These are phyloP conservation scores for Cyclura pinguis DNA, from an alignment of 2,797 vertebrate species.

Conservation along the genomic window DNA sequence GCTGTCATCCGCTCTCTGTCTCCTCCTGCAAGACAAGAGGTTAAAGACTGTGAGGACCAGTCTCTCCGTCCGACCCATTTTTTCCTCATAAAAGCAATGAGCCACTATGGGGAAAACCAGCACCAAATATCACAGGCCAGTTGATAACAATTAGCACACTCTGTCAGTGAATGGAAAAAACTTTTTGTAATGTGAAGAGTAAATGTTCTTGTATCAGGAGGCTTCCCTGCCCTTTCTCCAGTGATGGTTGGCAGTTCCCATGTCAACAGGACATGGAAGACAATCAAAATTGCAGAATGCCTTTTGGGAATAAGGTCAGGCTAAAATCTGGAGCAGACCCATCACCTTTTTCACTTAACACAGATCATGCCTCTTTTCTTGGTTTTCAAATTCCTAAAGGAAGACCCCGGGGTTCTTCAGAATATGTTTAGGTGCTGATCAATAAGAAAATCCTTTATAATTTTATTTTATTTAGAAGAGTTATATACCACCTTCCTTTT, in stretches of 20 bases:
- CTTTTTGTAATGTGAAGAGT: no score
- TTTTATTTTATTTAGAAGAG: neutral
- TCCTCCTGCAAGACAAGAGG: constrained; percentile 83
- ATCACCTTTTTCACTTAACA: neutral
- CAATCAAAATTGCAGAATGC: no score
- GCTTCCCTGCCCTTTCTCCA: no score
- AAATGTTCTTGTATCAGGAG: neutral
- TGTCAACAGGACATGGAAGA: neutral
- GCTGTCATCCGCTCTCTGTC: constrained; percentile 98
- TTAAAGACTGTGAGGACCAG: neutral
- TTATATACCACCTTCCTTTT: no score
- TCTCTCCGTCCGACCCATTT: neutral
- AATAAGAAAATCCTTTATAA: neutral
- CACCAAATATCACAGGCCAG: neutral
- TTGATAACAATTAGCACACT: neutral
- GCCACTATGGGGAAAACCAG: neutral
- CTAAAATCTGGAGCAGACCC: no score
- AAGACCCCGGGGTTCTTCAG: neutral
- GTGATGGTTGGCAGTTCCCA: no score
- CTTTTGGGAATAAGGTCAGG: no score
- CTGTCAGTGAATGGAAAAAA: neutral
- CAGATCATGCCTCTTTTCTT: neutral
- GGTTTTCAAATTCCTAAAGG: neutral
- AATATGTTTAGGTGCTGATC: neutral
- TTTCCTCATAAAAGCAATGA: neutral